Base-by-base conservation (phyloP, 1,140 invertebrate species). In the Pristionchus pacificus region DNA sequence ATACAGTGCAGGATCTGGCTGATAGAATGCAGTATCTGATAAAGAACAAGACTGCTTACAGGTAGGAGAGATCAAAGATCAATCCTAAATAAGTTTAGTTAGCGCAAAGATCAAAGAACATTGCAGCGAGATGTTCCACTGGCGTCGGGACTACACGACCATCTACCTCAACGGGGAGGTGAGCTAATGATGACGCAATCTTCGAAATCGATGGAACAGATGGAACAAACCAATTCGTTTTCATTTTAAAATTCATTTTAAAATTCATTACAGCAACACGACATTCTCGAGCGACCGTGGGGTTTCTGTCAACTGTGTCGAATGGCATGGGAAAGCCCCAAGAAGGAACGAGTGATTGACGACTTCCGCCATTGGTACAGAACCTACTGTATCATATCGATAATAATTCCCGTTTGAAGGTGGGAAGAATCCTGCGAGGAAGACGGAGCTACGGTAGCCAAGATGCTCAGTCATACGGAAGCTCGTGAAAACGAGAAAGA, bases 61-160 rank as follows among this genome's bases (percentile, higher is more conserved):
- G 72, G 79, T 81, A 74, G 68, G 71, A 71, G 19, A 38, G 2
- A 29, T 19, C 49, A 32, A 68, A 71, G 49, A 38, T 59, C 29
- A 31, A 13, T 1, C 15, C 32, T 33, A 67, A 60, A 69, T 28
- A 13, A 15, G 15, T 59, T 55, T 27, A 28, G 58, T 69, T 55
- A 32, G n/a, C 10, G 33, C 60, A 27, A 31, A n/a, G 57, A 74
- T 68, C 55, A 65, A 28, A 19, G n/a, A 57, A 60, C 30, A 60
- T 66, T 75, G 24, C 25, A 81, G 80, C 60, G 72, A 77, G 64
- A 83, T 82, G 67, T 82, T 82, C 66, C 57, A 71, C 25, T 82
- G 80, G 80, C 60, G 76, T 49, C 55, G 60, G 27, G 68, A 80
- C 15, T 82, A 81, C 55, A 59, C 64, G 57, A 74, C 77, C 1